Evolutionary conservation across 2,113 vertebrate genomes (phyloP), one percentile per base, ranked within the genome.

Genomic region (Dipodomys spectabilis): DNA sequence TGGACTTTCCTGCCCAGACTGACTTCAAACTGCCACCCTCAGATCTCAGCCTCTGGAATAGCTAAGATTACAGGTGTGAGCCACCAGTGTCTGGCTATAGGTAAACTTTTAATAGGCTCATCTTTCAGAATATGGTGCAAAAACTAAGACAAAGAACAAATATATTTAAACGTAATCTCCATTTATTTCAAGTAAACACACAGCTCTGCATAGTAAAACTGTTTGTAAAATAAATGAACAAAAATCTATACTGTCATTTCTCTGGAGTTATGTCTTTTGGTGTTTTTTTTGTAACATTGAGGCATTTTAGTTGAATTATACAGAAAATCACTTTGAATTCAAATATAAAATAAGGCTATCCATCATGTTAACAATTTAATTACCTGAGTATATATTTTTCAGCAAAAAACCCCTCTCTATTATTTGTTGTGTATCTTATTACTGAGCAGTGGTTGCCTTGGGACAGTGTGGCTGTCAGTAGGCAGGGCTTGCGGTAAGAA

Each of bases 291-390:
- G 97, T 96, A 96, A 82, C 92, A 96, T 96, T 90, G 94, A 97
- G 91, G 95, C 95, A 94, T 95, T 97, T 95, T 83, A 93, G 95
- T 96, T 95, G 94, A 97, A 95, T 95, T 96, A 95, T 98, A 95
- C 71, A 97, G 95, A 96, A 98, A 98, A 97, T 98, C 97, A 97
- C 97, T 98, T 98, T 97, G 97, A 98, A 98, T 98, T 99, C 98
- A 99, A 98, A 98, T 98, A 97, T 97, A 97, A 98, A 98, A 98
- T 98, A 97, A 98, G 96, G 97, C 98, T 98, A 99, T 99, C 99
- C 98, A 99, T 99, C 99, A 99, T 98, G 98, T 99, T 99, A 99
- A 99, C 99, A 99, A 99, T 99, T 99, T 99, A 99, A 99, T 98
- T 99, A 99, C 98, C 98, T 98, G 84, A 84, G 98, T 99, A 99